Base-by-base conservation (phyloP, 2,797 vertebrate species). In the Sebastes taczanowskii region DNA sequence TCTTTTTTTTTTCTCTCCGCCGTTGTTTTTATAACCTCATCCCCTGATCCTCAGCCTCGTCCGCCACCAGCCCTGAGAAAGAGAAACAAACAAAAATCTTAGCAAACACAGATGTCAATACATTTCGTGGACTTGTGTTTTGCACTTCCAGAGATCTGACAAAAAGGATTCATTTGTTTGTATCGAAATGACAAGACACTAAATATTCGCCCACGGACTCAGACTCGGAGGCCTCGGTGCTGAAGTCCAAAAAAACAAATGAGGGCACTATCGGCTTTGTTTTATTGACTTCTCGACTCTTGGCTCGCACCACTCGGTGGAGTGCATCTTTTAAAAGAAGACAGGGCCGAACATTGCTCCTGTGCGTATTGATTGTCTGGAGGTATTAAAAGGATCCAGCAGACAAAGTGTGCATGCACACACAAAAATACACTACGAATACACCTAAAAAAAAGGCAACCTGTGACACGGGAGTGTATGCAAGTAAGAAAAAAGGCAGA, bases 271-370 rank as follows among this genome's bases (percentile, higher is more conserved):
- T 78, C 32, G 68, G 85, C 86, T 90, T 82, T 89, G 81, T 88
- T 92, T 92, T 90, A 94, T 92, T 92, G 92, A 93, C 88, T 92
- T 81, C 78, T 89, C 35, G 69, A 87, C 80, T 90, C 90, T 85
- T 89, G 85, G 88, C 86, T 82, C 22, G 10, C 74, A 82, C 81
- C 64, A 65, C 84, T 88, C 66, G 20, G 76, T 79, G 71, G 82
- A 92, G 90, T 91, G 78, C 89, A 93, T 94, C 88, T 88, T 92
- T 92, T 89, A 89, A 86, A 88, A 89, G 71, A 86, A 90, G 88
- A 91, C 86, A 85, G 87, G 80, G 74, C 77, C 74, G 71, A 89
- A 82, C 86, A 91, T 78, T 71, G 79, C 87, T 90, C 80, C 74
- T 88, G 71, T 83, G 81, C 11, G 69, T 84, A 91, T 93, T 42